phyloP scores from a whole-genome alignment of 2,113 vertebrate genomes.

The Labeo rohita region DNA sequence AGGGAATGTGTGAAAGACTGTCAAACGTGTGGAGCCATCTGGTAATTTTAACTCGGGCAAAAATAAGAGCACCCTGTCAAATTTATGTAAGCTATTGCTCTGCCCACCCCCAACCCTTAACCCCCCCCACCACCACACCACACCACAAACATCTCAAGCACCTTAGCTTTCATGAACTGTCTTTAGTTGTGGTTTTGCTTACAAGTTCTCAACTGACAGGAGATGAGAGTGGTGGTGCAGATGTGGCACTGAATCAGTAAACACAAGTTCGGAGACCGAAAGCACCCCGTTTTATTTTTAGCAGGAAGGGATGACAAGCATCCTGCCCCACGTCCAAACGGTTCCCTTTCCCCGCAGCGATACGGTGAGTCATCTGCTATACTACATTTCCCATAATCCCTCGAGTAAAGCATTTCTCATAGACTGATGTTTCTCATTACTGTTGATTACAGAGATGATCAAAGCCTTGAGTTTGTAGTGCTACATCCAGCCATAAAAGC shows the following conservation, averaged over 20 bases:
- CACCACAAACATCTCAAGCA: not conserved
- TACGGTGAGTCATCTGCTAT: constrained; percentile 70
- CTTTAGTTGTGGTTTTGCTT: constrained; percentile 30
- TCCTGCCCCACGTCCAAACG: constrained; percentile 67
- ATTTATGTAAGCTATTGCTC: constrained; percentile 68
- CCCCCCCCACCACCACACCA: not conserved
- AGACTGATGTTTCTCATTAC: constrained; percentile 68
- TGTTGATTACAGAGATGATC: constrained; percentile 70
- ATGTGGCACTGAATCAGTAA: constrained; percentile 62
- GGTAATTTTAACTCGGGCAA: constrained; percentile 72
- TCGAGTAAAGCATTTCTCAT: constrained; percentile 70
- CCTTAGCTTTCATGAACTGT: not conserved
- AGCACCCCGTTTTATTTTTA: constrained; percentile 73
- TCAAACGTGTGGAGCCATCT: constrained; percentile 71
- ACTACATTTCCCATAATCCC: constrained; percentile 67
- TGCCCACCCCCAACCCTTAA: constrained; percentile 35
- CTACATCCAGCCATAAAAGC: constrained; percentile 57
- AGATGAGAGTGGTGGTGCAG: constrained; percentile 49
- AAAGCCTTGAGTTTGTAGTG: constrained; percentile 66
- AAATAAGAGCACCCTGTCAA: constrained; percentile 70
- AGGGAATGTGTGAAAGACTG: constrained; percentile 72
- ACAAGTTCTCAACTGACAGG: constrained; percentile 48
- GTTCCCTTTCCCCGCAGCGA: constrained; percentile 64
- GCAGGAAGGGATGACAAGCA: constrained; percentile 68
- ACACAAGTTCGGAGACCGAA: constrained; percentile 77